Evolutionary conservation across 1,140 invertebrate species (phyloP).

Genomic region (Atta cephalotes): DNA sequence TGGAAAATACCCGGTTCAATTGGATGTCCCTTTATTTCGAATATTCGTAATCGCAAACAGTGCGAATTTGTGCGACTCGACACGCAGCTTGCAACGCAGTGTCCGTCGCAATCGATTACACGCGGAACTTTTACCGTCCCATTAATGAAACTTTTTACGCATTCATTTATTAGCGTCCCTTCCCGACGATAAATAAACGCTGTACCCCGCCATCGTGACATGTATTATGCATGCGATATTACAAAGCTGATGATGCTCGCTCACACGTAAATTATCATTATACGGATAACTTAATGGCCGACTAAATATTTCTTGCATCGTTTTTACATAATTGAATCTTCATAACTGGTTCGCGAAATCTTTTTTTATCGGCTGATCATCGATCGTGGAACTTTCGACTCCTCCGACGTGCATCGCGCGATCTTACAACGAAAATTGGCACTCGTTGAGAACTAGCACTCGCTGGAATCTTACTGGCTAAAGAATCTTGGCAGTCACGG

Average conservation of each 20-base stretch:
- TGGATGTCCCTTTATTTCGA: neutral
- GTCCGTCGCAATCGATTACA: neutral
- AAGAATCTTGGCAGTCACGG: neutral
- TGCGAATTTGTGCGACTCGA: neutral
- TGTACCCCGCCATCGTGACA: neutral
- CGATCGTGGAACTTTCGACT: neutral
- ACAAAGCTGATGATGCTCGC: constrained; percentile 25
- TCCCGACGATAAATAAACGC: constrained; percentile 35
- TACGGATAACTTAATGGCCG: constrained; percentile 38
- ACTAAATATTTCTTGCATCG: constrained; percentile 47
- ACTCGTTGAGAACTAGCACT: constrained; percentile 5
- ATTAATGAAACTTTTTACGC: constrained; percentile 57
- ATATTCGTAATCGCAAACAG: neutral
- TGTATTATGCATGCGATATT: constrained; percentile 58
- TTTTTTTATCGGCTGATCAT: constrained; percentile 22
- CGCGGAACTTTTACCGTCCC: constrained; percentile 1
- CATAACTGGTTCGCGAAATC: constrained; percentile 48
- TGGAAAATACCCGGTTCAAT: neutral
- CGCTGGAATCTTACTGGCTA: neutral
- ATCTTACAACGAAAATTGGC: constrained; percentile 25
- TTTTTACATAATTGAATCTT: constrained; percentile 62
- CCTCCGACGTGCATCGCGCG: constrained; percentile 4
- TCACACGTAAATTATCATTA: constrained; percentile 51
- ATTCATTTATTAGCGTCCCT: constrained; percentile 36
- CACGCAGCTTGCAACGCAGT: neutral